These are phyloP conservation scores for Steromphala cineraria DNA, from an alignment of 2,888 invertebrate genomes.

Conservation along the genomic window DNA sequence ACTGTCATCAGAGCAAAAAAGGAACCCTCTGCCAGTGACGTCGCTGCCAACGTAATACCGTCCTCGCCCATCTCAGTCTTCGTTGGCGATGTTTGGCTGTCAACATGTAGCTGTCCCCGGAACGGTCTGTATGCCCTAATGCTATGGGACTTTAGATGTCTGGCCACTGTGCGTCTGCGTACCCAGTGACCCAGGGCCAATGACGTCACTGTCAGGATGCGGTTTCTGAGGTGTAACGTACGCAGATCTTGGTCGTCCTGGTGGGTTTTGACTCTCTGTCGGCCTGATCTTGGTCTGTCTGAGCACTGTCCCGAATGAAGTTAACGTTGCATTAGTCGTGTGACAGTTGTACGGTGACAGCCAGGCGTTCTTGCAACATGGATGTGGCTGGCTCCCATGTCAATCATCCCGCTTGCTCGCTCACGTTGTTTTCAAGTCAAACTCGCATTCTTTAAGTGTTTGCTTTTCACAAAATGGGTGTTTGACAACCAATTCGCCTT, in stretches of 20 bases:
- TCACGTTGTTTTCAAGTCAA: neutral
- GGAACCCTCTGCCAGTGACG: neutral
- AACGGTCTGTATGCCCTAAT: neutral
- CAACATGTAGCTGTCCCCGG: neutral
- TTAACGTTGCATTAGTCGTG: neutral
- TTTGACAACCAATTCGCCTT: too few relatives aligned
- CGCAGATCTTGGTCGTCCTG: neutral
- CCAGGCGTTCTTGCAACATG: neutral
- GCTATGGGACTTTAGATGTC: too few relatives aligned
- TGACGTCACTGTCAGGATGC: neutral
- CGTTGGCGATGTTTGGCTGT: neutral
- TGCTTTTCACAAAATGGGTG: too few relatives aligned
- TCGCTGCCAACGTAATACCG: neutral
- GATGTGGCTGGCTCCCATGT: neutral
- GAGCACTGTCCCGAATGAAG: neutral
- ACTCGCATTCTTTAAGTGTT: neutral
- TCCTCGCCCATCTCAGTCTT: neutral
- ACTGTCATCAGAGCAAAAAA: neutral
- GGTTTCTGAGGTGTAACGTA: neutral
- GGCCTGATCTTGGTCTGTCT: neutral
- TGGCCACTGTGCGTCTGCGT: too few relatives aligned
- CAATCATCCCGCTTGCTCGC: neutral
- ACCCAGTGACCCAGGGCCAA: neutral
- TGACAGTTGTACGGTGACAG: neutral
- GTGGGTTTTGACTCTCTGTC: neutral